Conservation (phyloP, 35 echinoderm and acorn worm species). For the Chiridota heheva region DNA sequence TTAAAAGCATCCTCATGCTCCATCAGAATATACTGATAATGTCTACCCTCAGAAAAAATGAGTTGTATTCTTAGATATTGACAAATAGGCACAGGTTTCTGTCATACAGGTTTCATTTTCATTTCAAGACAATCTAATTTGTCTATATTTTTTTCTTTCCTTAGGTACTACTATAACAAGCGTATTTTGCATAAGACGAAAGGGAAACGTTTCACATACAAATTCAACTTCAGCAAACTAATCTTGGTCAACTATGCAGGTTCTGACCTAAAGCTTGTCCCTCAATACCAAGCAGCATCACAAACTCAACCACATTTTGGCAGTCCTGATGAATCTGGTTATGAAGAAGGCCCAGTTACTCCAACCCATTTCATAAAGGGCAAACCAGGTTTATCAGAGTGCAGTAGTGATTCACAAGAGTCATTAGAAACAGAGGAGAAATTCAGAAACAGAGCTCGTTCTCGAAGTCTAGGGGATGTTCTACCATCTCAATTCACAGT, state of each 20-base stretch:
- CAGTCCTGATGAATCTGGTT: conserved; percentile 28
- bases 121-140: too few species aligned
- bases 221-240: conserved; percentile 98
- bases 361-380: conserved; percentile 47
- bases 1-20: too few species aligned
- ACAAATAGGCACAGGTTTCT: too few species aligned
- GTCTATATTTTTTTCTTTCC: conserved; percentile 30
- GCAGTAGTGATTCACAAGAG: conserved; percentile 78
- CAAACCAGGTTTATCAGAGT: conserved; percentile 59
- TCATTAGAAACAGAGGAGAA: conserved; percentile 65
- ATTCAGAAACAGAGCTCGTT: conserved; percentile 52
- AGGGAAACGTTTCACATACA: conserved; percentile 97
- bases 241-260: conserved; percentile 96
- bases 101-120: too few species aligned
- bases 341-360: conserved; percentile 59
- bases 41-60: too few species aligned
- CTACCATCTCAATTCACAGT: conserved; percentile 6
- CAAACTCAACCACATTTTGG: conserved; percentile 31
- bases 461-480: conserved; percentile 84
- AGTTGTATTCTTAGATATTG: too few species aligned
- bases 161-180: conserved; percentile 99
- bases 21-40: too few species aligned
- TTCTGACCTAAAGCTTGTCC: conserved; percentile 84
- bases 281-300: conserved; percentile 54
- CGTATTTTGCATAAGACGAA: conserved; percentile 96